Conservation (phyloP, 2,113 vertebrate species). For the Centropus unirufus region DNA sequence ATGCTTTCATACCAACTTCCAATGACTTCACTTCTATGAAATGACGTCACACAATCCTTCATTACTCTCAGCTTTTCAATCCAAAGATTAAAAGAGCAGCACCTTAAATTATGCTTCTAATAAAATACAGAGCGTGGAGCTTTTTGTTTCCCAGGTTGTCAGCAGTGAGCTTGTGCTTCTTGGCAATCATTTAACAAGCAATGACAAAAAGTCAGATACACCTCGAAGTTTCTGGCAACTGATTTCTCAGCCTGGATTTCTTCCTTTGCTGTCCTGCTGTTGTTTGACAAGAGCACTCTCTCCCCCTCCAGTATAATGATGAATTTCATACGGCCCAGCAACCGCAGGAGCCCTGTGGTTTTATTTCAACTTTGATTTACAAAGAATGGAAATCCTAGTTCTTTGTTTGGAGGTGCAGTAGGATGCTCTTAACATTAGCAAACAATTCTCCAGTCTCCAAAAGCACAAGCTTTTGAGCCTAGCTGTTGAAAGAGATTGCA, state of each 20-base stretch:
- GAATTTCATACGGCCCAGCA: neutral
- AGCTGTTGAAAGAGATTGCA: neutral
- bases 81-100: slow-evolving; percentile 19
- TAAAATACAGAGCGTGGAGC: neutral
- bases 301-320: neutral
- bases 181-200: neutral
- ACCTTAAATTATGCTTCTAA: slow-evolving; percentile 2
- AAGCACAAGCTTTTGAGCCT: neutral
- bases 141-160: neutral
- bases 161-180: neutral
- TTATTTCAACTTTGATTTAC: neutral
- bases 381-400: neutral
- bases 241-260: neutral
- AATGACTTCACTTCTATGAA: slow-evolving; percentile 5
- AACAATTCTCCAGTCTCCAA: neutral
- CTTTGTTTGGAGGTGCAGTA: slow-evolving; percentile 1
- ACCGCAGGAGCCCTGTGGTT: neutral
- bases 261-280: neutral
- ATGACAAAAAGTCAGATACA: neutral
- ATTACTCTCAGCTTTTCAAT: neutral
- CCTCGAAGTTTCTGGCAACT: slow-evolving; percentile 6
- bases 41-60: neutral
- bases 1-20: neutral
- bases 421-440: neutral
- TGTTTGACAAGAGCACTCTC: neutral